These are phyloP conservation scores for Microchrysa polita DNA, from an alignment of 2,888 invertebrate species.

Conservation along the genomic window DNA sequence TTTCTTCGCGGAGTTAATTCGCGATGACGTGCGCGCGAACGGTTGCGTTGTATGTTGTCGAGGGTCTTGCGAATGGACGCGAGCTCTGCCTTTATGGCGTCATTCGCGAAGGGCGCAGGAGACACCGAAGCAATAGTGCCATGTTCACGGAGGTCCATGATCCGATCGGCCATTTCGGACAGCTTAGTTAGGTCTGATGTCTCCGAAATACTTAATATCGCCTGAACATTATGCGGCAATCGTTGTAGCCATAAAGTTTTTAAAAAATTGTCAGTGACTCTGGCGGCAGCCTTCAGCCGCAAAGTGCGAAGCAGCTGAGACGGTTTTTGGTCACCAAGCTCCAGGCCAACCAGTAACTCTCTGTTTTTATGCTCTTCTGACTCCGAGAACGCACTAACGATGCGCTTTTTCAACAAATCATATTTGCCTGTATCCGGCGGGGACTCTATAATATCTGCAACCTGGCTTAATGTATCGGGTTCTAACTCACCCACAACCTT, in stretches of 20 bases:
- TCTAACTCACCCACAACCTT: slow-evolving; percentile 14
- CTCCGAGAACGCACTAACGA: background rate
- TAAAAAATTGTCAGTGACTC: background rate
- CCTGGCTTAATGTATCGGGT: background rate
- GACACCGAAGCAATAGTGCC: background rate
- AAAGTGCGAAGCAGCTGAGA: background rate
- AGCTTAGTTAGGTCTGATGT: background rate
- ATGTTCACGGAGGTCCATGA: background rate
- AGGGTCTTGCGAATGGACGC: too few species aligned
- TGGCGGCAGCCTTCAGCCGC: background rate
- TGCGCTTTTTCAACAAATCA: background rate
- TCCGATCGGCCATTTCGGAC: background rate
- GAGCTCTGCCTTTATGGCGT: background rate
- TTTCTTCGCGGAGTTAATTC: background rate
- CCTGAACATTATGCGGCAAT: background rate
- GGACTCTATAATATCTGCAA: background rate
- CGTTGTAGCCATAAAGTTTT: slow-evolving; percentile 3
- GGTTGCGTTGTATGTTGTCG: background rate
- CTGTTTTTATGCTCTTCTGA: background rate
- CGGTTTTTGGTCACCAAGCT: slow-evolving; percentile 2
- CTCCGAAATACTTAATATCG: background rate
- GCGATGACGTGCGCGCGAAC: background rate
- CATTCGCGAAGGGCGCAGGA: background rate
- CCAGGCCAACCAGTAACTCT: background rate
- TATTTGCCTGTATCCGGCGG: background rate